phyloP scores from a whole-genome alignment of 2,888 invertebrate genomes.

The Macrosoma leucophasiata region DNA sequence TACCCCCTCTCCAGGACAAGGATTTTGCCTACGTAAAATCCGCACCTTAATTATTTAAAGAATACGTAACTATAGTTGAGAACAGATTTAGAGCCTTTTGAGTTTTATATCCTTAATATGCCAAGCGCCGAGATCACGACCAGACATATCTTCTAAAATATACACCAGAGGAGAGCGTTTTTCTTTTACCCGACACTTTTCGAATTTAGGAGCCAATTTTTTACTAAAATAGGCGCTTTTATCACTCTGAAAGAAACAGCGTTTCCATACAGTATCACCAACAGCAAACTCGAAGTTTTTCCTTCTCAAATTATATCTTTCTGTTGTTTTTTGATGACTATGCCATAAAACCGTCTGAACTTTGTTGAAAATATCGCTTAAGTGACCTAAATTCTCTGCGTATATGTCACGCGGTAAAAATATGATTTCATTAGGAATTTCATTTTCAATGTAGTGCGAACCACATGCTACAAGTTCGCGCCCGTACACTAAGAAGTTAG shows the following conservation, averaged over 20 bases:
- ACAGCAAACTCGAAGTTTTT: constrained; percentile 20
- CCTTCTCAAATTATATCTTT: constrained; percentile 19
- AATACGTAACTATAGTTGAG: no score
- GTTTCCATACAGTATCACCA: constrained; percentile 20
- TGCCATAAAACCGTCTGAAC: constrained; percentile 16
- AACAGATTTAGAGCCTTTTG: no score
- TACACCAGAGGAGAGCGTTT: constrained; percentile 28
- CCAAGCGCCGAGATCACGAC: no score
- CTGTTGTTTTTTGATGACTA: constrained; percentile 18
- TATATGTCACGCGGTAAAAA: constrained; percentile 20
- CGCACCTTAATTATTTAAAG: no score
- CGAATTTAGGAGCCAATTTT: constrained; percentile 15
- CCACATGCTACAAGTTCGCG: no score
- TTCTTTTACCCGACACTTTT: constrained; percentile 14
- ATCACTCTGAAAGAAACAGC: constrained; percentile 9
- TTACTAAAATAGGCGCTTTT: constrained; percentile 9
- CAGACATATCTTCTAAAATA: no score
- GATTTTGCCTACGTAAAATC: no score
- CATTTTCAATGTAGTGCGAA: no score
- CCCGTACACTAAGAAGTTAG: no score
- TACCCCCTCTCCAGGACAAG: no score
- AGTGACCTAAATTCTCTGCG: constrained; percentile 17
- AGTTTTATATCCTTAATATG: no score
- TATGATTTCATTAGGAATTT: no score
- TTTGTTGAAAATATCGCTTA: constrained; percentile 18